A percentile compares a stretch with the other conserved stretches of the same genome.
Conservation (phyloP, 2,797 vertebrate species). For the Acanthis flammea region DNA sequence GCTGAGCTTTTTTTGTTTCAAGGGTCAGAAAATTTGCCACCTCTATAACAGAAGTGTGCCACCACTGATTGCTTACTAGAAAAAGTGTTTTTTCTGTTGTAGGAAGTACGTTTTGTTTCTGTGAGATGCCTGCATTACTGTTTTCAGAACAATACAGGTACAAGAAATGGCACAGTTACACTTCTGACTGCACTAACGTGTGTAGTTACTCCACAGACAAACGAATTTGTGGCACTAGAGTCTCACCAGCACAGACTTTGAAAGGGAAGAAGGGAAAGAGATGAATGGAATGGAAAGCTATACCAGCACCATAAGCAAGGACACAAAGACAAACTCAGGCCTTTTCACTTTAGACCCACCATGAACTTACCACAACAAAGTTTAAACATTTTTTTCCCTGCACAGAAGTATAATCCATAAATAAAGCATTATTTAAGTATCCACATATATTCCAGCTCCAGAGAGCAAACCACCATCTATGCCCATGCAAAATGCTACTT, state of each 20-base stretch:
- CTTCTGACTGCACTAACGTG: neutral
- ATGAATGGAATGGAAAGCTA: neutral
- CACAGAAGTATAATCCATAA: neutral
- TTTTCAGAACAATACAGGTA: neutral
- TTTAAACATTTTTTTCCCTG: neutral
- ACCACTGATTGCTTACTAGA: neutral
- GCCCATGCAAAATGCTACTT: neutral
- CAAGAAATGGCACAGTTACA: neutral
- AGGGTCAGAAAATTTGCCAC: neutral
- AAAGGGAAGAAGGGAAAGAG: neutral
- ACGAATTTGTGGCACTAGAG: neutral
- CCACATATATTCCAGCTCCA: neutral
- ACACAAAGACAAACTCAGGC: neutral
- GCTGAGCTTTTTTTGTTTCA: neutral
- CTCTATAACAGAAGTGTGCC: neutral
- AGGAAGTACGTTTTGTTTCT: neutral
- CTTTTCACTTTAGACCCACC: neutral
- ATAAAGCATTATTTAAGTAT: neutral
- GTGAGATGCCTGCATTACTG: neutral
- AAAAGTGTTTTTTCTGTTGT: neutral
- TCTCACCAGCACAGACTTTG: neutral
- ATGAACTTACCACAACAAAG: neutral
- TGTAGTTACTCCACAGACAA: neutral
- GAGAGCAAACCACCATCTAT: neutral
- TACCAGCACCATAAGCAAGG: neutral